phyloP scores from a whole-genome alignment of 2,888 invertebrate genomes.

The Sphaeridia pumilis region DNA sequence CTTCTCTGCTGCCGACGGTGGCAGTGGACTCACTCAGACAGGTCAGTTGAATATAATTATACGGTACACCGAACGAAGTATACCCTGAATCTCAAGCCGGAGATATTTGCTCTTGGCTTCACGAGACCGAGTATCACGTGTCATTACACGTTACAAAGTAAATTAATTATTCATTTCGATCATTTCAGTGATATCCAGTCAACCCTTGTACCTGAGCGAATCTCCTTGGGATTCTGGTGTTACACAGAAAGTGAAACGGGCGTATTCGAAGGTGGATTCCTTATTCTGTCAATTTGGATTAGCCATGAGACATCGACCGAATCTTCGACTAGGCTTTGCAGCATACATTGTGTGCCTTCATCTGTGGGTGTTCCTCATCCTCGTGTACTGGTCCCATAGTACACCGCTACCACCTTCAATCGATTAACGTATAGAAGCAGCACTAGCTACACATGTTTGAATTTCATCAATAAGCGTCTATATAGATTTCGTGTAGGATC shows the following conservation, averaged over 20 bases:
- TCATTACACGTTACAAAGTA: background rate
- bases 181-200: constrained; percentile 50
- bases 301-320: constrained; percentile 32
- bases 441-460: too few species aligned
- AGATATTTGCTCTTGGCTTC: too few species aligned
- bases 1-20: constrained; percentile 12
- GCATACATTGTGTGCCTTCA: constrained; percentile 31
- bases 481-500: too few species aligned
- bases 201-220: constrained; percentile 59
- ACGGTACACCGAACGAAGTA: too few species aligned
- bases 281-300: constrained; percentile 46
- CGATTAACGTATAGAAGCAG: too few species aligned
- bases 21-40: constrained; percentile 26
- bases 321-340: constrained; percentile 32
- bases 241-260: constrained; percentile 61
- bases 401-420: constrained; percentile 8
- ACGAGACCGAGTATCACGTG: background rate
- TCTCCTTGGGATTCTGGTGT: constrained; percentile 65
- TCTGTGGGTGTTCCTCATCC: constrained; percentile 35
- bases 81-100: too few species aligned
- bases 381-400: constrained; percentile 22
- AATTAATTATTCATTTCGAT: constrained; percentile 4
- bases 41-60: constrained; percentile 18
- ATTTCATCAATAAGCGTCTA: too few species aligned
- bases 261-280: constrained; percentile 61